Base-by-base conservation (phyloP, 2,888 invertebrate species). In the Aquatica leii region DNA sequence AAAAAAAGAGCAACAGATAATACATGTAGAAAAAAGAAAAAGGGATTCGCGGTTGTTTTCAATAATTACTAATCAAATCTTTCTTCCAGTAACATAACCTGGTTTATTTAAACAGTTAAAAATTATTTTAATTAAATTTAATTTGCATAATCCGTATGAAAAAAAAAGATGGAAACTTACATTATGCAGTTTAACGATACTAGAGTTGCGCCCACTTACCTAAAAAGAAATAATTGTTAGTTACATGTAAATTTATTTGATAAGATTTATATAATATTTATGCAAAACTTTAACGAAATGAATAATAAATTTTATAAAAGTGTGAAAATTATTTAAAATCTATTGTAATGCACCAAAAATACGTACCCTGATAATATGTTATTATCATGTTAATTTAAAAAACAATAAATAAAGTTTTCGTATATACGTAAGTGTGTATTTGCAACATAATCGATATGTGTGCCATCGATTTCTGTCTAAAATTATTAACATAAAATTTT, bases 41-140 rank as follows among this genome's bases (percentile, higher is more conserved):
- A 24, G 6, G 6, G 6, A 37, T 37, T 37, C 11, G 14, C 14
- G 14, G 2, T 11, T 37, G 37, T 37, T 55, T 49, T 54, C 21
- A 31, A 18, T 63, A 59, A 63, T 59, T 51, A 37, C 35, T 55
- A 63, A 59, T 59, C 63, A 55, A 59, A 56, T 59, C 59, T 64
- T 58, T 58, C 50, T 35, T 59, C 37, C 21, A 59, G 49, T 37
- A 52, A 57, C 41, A 24, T 64, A 59, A 56, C 63, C 63, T 55
- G 59, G 59, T 63, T 59, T 59, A 59, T 59, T 55, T 63, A 63
- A 55, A 50, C 55, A 54, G 54, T 59, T 59, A 41, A 54, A 34
- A 43, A 37, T 35, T 12, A 40, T 54, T 64, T 64, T 64, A 64
- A 64, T 56, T 59, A 64, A 61, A 34, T 40, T 50, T 56, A 55